Evolutionary conservation across 2,888 invertebrate genomes (phyloP).

Genomic region (Sturmia bella): DNA sequence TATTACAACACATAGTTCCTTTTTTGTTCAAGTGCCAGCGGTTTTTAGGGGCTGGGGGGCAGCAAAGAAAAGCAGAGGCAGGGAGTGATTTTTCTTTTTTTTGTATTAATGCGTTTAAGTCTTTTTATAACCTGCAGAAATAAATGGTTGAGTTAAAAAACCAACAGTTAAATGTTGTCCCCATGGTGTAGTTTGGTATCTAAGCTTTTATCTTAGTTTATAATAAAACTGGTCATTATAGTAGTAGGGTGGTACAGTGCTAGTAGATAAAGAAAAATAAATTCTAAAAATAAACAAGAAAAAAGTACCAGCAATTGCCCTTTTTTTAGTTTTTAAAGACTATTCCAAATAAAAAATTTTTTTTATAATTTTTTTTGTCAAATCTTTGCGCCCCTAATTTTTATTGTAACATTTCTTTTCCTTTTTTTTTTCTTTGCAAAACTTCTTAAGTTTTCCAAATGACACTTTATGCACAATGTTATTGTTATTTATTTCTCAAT

Average conservation of each 20-base stretch:
- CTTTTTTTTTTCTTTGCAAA: too few relatives aligned
- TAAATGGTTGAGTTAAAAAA: constrained; percentile 38
- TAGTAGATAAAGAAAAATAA: too few relatives aligned
- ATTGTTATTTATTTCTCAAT: too few relatives aligned
- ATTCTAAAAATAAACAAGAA: too few relatives aligned
- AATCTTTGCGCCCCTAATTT: too few relatives aligned
- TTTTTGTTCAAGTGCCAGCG: background rate
- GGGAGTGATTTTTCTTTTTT: background rate
- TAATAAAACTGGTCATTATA: background rate
- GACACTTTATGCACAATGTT: too few relatives aligned
- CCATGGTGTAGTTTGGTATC: constrained; percentile 60
- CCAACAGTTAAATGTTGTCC: constrained; percentile 64
- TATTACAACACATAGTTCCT: background rate
- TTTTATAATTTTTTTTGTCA: too few relatives aligned
- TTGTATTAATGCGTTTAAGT: constrained; percentile 36
- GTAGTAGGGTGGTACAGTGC: background rate
- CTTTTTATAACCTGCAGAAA: constrained; percentile 66
- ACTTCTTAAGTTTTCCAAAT: too few relatives aligned
- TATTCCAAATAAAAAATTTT: too few relatives aligned
- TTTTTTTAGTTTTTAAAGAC: too few relatives aligned
- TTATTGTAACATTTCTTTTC: too few relatives aligned
- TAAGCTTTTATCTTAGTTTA: constrained; percentile 45
- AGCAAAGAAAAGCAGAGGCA: background rate
- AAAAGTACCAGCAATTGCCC: too few relatives aligned
- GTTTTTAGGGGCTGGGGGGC: background rate